These are phyloP conservation scores for Xanthorhoe spadicearia DNA, from an alignment of 2,888 invertebrate species.

Conservation along the genomic window DNA sequence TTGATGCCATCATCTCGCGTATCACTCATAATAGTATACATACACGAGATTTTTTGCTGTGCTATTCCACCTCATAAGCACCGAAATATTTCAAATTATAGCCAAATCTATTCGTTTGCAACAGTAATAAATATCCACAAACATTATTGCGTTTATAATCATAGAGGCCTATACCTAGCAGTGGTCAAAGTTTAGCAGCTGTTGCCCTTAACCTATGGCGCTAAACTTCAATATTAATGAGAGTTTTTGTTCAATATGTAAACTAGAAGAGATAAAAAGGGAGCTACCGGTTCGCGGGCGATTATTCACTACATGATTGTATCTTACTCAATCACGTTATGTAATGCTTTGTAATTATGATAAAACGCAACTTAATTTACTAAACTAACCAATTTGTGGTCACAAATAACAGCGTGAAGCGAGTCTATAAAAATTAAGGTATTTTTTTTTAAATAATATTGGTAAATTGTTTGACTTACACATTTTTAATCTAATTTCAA, in stretches of 20 bases:
- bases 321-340: constrained; percentile 23
- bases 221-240: constrained; percentile 30
- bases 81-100: no score
- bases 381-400: constrained; percentile 4
- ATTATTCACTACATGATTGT: constrained; percentile 28
- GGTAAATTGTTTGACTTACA: no score
- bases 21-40: no score
- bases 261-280: constrained; percentile 29
- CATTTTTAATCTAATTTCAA: no score
- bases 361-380: constrained; percentile 18
- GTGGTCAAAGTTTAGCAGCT: constrained; percentile 3
- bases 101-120: no score
- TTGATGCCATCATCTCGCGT: no score
- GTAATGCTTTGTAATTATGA: constrained; percentile 24
- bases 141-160: no score
- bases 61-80: no score
- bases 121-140: not conserved
- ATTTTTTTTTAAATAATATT: no score
- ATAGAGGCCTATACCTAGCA: no score
- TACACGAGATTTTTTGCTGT: no score
- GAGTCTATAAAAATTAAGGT: not conserved
- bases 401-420: not conserved
- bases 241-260: constrained; percentile 30
- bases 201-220: constrained; percentile 15
- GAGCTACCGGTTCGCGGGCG: constrained; percentile 30